A percentile compares a stretch with the other conserved stretches of the same genome.
Conservation (phyloP, 35 echinoderm and acorn worm species). For the Ophiothrix spiculata region DNA sequence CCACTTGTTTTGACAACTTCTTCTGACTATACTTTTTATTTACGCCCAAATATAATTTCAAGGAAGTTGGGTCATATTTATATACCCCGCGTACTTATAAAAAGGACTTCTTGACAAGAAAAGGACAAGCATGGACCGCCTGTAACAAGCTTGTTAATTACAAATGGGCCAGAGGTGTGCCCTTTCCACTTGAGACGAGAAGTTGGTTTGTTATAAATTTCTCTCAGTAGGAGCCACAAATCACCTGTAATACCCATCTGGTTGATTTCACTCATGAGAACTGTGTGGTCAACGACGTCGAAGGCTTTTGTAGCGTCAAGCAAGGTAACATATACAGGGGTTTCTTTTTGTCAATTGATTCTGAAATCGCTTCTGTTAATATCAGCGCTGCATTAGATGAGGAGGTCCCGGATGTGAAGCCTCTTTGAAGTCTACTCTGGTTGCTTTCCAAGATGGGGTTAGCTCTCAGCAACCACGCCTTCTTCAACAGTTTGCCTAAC, state of each 20-base stretch:
- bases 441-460: neutral
- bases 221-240: neutral
- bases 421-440: neutral
- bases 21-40: no score
- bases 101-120: no score
- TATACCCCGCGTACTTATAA: no score
- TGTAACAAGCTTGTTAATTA: no score
- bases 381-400: neutral
- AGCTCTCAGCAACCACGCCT: neutral
- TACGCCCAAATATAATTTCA: no score
- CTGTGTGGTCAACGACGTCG: neutral
- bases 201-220: neutral
- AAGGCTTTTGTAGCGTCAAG: neutral
- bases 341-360: neutral
- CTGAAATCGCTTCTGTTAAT: neutral
- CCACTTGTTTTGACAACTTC: no score
- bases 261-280: neutral
- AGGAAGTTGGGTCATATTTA: no score
- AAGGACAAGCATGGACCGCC: no score
- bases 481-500: neutral
- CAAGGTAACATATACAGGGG: neutral
- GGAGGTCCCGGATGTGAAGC: neutral
- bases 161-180: neutral
- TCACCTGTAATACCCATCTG: neutral
- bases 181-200: neutral